Evolutionary conservation across 1,140 invertebrate species (phyloP).

Genomic region (Trachymyrmex cornetzi): DNA sequence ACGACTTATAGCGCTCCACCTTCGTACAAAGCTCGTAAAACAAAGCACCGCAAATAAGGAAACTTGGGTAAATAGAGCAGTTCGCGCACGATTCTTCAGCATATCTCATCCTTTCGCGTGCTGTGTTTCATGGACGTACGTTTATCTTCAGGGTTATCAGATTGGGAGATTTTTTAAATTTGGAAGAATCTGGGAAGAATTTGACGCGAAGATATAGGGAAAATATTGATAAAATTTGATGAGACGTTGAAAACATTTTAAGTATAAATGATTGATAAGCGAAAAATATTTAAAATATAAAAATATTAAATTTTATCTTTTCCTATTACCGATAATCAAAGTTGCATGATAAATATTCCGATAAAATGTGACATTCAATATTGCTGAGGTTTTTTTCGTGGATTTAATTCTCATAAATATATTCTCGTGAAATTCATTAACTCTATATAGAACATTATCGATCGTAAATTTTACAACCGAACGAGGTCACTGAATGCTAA

Average conservation of each 20-base stretch:
- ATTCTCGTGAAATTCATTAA: background rate
- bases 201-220: background rate
- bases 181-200: background rate
- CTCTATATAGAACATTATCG: no score
- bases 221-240: constrained; percentile 13
- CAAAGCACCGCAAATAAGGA: constrained; percentile 71
- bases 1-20: constrained; percentile 53
- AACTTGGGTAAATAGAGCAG: constrained; percentile 56
- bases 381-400: background rate
- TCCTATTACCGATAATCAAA: background rate
- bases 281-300: background rate
- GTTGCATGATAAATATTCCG: constrained; percentile 8
- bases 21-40: constrained; percentile 63
- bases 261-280: background rate
- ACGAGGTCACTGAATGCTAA: no score
- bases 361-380: background rate
- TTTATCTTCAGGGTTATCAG: background rate
- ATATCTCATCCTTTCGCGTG: background rate
- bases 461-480: no score
- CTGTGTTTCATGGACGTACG: background rate
- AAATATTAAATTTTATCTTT: constrained; percentile 19
- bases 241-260: background rate
- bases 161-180: constrained; percentile 3
- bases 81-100: constrained; percentile 30
- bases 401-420: background rate